These are phyloP conservation scores for Falco rusticolus DNA, from an alignment of 2,797 vertebrate genomes.

Conservation along the genomic window DNA sequence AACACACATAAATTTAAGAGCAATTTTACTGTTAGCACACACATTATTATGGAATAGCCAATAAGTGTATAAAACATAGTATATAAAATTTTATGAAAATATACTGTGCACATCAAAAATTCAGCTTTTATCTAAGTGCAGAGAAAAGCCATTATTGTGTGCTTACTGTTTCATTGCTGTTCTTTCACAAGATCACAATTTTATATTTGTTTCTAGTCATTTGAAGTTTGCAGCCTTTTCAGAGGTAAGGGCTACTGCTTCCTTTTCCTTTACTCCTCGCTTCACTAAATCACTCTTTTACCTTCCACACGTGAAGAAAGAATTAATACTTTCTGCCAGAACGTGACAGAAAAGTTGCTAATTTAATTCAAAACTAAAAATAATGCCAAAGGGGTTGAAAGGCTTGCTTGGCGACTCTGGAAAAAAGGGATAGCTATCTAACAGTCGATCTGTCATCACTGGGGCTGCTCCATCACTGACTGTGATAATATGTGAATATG, in stretches of 20 bases:
- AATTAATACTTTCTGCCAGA: conserved; percentile 85
- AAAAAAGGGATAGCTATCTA: conserved; percentile 87
- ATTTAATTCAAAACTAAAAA: conserved; percentile 88
- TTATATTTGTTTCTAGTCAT: conserved; percentile 77
- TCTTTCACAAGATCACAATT: conserved; percentile 77
- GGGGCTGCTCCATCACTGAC: conserved; percentile 91
- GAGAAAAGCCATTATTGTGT: conserved; percentile 82
- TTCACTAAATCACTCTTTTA: conserved; percentile 53
- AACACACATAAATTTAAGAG: conserved; percentile 89
- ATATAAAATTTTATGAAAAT: conserved; percentile 99
- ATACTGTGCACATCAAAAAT: conserved; percentile 86
- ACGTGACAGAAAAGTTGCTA: conserved; percentile 82
- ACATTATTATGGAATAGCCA: conserved; percentile 95
- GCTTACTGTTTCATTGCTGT: conserved; percentile 79
- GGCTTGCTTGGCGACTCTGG: conserved; percentile 76
- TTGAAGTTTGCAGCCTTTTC: conserved; percentile 66
- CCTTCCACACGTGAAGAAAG: conserved; percentile 55
- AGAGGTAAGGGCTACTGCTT: conserved; percentile 36
- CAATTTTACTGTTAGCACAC: conserved; percentile 89
- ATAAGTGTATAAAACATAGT: conserved; percentile 99
- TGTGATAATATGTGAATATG: conserved; percentile 89
- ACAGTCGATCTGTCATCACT: conserved; percentile 93
- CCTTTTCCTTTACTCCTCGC: conserved; percentile 24
- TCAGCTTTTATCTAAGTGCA: conserved; percentile 84
- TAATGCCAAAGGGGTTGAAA: conserved; percentile 72